Conservation (phyloP, 2,113 vertebrate species). For the Oostethus manadensis region DNA sequence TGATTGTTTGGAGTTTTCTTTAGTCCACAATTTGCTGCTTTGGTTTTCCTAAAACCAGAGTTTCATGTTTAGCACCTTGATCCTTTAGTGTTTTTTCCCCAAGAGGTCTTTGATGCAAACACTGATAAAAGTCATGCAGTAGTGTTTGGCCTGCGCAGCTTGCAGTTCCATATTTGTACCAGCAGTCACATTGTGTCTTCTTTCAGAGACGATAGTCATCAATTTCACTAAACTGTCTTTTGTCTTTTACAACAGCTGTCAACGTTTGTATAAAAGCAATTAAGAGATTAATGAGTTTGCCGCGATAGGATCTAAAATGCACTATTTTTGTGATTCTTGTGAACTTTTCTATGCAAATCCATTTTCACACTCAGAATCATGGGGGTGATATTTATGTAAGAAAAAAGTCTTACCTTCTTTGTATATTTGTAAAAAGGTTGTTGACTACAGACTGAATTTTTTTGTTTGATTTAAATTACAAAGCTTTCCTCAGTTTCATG, state of each 20-base stretch:
- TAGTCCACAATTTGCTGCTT: neutral
- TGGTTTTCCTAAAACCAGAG: neutral
- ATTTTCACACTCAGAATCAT: conserved; percentile 72
- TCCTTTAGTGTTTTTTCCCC: neutral
- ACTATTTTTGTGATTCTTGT: conserved; percentile 4
- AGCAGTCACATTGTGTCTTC: conserved; percentile 1
- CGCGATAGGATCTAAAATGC: conserved; percentile 42
- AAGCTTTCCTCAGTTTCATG: conserved; percentile 9
- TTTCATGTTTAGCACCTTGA: too few species aligned
- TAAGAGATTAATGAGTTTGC: conserved; percentile 23
- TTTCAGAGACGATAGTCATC: too few species aligned
- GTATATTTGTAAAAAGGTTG: conserved; percentile 73
- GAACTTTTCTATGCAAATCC: conserved; percentile 87
- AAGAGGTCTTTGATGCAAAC: neutral
- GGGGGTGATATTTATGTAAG: conserved; percentile 88
- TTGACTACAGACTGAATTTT: conserved; percentile 37
- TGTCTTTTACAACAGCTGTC: neutral
- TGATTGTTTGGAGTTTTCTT: conserved; percentile 31
- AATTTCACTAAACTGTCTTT: too few species aligned
- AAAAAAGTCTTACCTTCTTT: conserved; percentile 82
- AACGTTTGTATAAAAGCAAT: conserved; percentile 5
- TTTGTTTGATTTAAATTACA: conserved; percentile 44
- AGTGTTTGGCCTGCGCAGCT: too few species aligned
- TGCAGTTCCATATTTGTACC: neutral
- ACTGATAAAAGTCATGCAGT: neutral